Base-by-base conservation (phyloP, 2,113 vertebrate genomes). In the Lamprotornis superbus region DNA sequence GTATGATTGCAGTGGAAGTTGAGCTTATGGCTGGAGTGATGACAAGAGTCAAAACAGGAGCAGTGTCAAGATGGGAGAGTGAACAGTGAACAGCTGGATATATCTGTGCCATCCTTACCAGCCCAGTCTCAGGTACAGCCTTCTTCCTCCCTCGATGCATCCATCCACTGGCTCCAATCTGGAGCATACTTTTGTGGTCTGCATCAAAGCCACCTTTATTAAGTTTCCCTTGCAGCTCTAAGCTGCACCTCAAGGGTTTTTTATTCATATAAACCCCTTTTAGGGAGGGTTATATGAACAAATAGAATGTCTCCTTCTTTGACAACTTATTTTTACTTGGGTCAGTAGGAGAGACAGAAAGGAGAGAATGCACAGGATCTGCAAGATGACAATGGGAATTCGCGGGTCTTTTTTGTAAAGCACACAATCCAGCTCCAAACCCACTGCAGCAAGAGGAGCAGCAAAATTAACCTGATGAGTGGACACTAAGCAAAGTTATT, bases 391-490 rank as follows among this genome's bases (percentile, higher is more conserved):
- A 79, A 27, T 2, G 2, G 57, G 23, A 84, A 76, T 90, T 60
- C 56, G 30, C 16, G 52, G n/a, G 28, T 11, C 0, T 33, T 85
- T 79, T 92, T 64, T 78, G 27, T 30, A 23, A 68, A 73, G 22
- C 11, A 8, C 59, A 61, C 28, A 73, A 28, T 60, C 15, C 57
- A 90, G 65, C 33, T 86, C 31, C 71, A 92, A 76, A 56, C 31
- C 30, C 49, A 14, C 59, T 39, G 5, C 2, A 70, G 39, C 0
- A 0, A 74, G 33, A 78, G 15, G 31, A 22, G 28, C 30, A 78
- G 55, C 73, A 81, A 83, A 81, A 63, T 84, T 49, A 57, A 49
- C 50, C 25, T 53, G 35, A 14, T 25, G 16, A 69, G 39, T 50
- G 20, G 47, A 42, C 25, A 17, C n/a, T 61, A 24, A 61, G 39